Conservation (phyloP, 2,888 invertebrate species). For the Drosophila siamana region DNA sequence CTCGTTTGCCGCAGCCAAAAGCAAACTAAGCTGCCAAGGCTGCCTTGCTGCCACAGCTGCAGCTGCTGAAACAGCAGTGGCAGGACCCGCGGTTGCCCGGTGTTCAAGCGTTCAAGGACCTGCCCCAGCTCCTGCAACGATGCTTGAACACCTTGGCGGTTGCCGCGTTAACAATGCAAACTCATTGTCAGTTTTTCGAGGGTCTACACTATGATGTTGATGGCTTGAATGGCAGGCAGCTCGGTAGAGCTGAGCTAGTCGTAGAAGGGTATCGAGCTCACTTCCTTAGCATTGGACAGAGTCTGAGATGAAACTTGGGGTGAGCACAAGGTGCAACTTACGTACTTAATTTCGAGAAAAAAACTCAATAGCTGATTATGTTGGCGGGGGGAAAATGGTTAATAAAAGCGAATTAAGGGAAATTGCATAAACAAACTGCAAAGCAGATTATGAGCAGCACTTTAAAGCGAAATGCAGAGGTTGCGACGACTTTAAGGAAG, state of each 20-base stretch:
- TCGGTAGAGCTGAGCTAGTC: no score
- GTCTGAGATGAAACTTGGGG: constrained; percentile 6
- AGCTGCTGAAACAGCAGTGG: constrained; percentile 48
- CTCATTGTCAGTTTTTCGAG: constrained; percentile 73
- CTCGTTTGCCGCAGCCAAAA: constrained; percentile 80
- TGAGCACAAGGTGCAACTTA: constrained; percentile 13
- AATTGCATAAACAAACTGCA: not conserved
- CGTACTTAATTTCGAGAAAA: constrained; percentile 19
- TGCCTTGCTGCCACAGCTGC: constrained; percentile 28
- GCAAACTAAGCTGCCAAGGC: constrained; percentile 65
- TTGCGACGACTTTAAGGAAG: no score
- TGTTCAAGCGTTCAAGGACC: constrained; percentile 76
- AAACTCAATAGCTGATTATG: constrained; percentile 13
- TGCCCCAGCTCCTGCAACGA: constrained; percentile 38
- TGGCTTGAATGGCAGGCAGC: constrained; percentile 20
- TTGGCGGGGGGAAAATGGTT: not conserved
- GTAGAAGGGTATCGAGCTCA: constrained; percentile 5
- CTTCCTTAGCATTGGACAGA: constrained; percentile 13
- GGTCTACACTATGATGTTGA: constrained; percentile 13
- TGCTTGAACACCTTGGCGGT: constrained; percentile 57
- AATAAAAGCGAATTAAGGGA: not conserved
- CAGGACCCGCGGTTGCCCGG: constrained; percentile 40
- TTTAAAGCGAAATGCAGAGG: not conserved
- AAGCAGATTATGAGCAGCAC: not conserved
- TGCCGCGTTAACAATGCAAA: constrained; percentile 77